Percentiles rank a stretch among this genome's conserved stretches.
phyloP scores from a whole-genome alignment of 2,797 vertebrate species.

The Periparus ater region DNA sequence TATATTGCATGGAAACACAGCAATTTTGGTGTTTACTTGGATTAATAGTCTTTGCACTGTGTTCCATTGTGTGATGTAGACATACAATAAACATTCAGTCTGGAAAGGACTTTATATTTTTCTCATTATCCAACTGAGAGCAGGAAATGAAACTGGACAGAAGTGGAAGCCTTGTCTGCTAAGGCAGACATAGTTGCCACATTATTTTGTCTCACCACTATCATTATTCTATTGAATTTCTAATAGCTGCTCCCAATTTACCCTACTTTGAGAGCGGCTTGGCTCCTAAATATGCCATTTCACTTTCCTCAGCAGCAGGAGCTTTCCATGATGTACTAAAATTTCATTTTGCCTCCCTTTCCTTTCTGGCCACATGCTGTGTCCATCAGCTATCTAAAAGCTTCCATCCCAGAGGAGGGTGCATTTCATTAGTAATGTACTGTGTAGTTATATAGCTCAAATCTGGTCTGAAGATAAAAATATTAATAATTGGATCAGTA shows the following conservation, averaged over 20 bases:
- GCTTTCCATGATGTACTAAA: conserved; percentile 41
- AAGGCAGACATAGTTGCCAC: not conserved
- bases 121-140: not conserved
- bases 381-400: conserved; percentile 57
- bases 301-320: conserved; percentile 53
- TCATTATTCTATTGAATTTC: conserved; percentile 30
- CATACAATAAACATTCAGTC: not conserved
- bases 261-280: not conserved
- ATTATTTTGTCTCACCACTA: conserved; percentile 13
- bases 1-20: not conserved
- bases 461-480: conserved; percentile 48
- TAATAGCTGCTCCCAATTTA: conserved; percentile 41
- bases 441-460: not conserved
- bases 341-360: conserved; percentile 35
- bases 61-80: not conserved
- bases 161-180: not conserved
- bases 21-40: not conserved
- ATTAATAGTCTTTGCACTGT: not conserved
- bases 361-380: conserved; percentile 48
- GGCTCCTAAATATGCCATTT: conserved; percentile 38
- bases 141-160: not conserved
- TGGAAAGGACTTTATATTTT: not conserved
- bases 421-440: conserved; percentile 46
- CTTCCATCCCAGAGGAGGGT: conserved; percentile 42
- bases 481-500: conserved; percentile 42